A percentile compares a stretch with the other conserved stretches of the same genome.
These are phyloP conservation scores for Sorex araneus DNA, from an alignment of 2,113 vertebrate genomes.

Conservation along the genomic window DNA sequence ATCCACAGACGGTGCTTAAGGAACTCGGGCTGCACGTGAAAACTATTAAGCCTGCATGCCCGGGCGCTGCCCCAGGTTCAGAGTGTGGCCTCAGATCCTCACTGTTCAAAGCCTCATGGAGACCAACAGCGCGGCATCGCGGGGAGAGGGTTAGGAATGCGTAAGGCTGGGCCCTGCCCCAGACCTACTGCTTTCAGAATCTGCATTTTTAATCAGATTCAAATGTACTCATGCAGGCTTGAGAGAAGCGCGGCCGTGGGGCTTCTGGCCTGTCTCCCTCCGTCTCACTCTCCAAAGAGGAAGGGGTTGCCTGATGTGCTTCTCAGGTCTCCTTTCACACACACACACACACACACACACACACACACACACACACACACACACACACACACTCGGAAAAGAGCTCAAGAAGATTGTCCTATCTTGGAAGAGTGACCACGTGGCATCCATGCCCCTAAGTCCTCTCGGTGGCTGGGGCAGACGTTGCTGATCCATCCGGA, in stretches of 20 bases:
- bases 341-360: too few relatives aligned
- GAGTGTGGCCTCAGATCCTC: neutral
- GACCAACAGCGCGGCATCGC: neutral
- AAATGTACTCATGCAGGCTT: neutral
- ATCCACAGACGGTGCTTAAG: neutral
- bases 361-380: neutral
- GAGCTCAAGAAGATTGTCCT: neutral
- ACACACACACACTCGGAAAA: neutral
- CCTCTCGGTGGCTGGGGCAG: slow-evolving; percentile 8
- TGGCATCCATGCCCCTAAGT: neutral
- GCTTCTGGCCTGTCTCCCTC: neutral
- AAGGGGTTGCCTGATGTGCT: neutral
- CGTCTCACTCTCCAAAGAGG: neutral
- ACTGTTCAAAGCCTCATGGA: neutral
- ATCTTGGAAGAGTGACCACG: neutral
- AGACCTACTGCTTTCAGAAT: neutral
- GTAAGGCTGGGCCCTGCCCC: neutral
- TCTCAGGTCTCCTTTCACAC: neutral
- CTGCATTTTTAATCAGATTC: neutral
- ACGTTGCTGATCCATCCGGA: slow-evolving; percentile 27
- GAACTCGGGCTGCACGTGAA: neutral
- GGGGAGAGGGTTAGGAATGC: neutral
- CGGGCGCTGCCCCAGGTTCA: neutral
- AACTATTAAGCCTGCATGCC: neutral
- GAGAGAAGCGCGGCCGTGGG: neutral